These are phyloP conservation scores for Epinotia brunnichana DNA, from an alignment of 2,888 invertebrate genomes.

Conservation along the genomic window DNA sequence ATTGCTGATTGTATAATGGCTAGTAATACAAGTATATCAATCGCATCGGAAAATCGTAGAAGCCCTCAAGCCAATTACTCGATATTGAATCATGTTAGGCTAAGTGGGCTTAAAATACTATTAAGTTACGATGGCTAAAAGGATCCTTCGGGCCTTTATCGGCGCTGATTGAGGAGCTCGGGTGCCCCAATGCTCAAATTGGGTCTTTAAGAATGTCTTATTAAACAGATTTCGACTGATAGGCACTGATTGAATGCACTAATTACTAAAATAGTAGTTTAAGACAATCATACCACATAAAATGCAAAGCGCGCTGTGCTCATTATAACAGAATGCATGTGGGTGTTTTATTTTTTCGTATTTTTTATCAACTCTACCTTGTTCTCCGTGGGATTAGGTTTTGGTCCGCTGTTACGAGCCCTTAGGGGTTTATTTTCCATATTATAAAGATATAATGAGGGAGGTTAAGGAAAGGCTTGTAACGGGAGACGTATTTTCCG, in stretches of 20 bases:
- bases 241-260: neutral
- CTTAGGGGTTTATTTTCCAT: too few species aligned
- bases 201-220: conserved; percentile 23
- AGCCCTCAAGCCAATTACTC: conserved; percentile 15
- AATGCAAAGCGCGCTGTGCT: neutral
- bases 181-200: conserved; percentile 20
- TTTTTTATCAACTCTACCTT: too few species aligned
- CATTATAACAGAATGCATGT: neutral
- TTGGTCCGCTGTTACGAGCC: too few species aligned
- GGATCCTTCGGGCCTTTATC: conserved; percentile 53
- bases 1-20: too few species aligned
- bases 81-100: conserved; percentile 65
- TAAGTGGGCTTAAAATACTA: conserved; percentile 69
- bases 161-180: conserved; percentile 33
- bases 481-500: too few species aligned
- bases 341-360: neutral
- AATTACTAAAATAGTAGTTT: neutral
- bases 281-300: neutral
- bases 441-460: too few species aligned
- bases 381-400: too few species aligned
- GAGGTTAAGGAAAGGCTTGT: too few species aligned
- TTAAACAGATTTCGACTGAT: neutral
- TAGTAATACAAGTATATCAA: neutral
- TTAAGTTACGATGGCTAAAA: conserved; percentile 67
- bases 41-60: conserved; percentile 4